A percentile compares a stretch with the other conserved stretches of the same genome.
phyloP scores from a whole-genome alignment of 2,888 invertebrate genomes.

The Lithodes maja region DNA sequence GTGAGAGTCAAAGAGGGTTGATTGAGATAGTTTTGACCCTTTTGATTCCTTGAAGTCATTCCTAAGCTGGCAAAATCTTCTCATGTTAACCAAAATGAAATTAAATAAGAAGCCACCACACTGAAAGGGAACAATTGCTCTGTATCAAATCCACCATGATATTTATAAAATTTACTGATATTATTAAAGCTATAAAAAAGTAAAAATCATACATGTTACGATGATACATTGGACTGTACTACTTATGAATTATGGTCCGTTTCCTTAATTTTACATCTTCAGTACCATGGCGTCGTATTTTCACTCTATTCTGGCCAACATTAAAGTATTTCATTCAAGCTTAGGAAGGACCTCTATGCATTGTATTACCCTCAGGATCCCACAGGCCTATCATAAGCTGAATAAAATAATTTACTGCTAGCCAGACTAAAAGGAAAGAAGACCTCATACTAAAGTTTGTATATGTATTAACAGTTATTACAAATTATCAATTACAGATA shows the following conservation, averaged over 20 bases:
- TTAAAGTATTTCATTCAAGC: no score
- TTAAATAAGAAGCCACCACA: not conserved
- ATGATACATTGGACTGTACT: slow-evolving; percentile 40
- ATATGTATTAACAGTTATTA: slow-evolving; percentile 33
- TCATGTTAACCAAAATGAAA: no score
- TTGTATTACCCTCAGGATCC: no score
- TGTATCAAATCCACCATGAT: slow-evolving; percentile 22
- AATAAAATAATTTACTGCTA: no score
- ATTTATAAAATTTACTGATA: slow-evolving; percentile 58
- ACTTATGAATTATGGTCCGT: slow-evolving; percentile 35
- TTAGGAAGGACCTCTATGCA: no score
- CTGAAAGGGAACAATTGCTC: not conserved
- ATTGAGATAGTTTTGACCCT: no score
- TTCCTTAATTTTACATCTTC: not conserved
- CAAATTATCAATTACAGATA: slow-evolving; percentile 45
- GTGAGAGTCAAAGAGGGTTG: no score
- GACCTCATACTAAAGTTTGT: not conserved
- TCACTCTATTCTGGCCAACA: slow-evolving; percentile 3
- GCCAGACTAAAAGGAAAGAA: no score
- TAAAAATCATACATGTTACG: slow-evolving; percentile 47
- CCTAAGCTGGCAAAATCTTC: no score
- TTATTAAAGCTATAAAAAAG: slow-evolving; percentile 47
- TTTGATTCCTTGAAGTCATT: no score
- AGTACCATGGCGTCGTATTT: not conserved
- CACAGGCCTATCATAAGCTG: no score